Evolutionary conservation across 2,113 vertebrate genomes (phyloP), one percentile per base, ranked within the genome.

Genomic region (Crocuta crocuta): DNA sequence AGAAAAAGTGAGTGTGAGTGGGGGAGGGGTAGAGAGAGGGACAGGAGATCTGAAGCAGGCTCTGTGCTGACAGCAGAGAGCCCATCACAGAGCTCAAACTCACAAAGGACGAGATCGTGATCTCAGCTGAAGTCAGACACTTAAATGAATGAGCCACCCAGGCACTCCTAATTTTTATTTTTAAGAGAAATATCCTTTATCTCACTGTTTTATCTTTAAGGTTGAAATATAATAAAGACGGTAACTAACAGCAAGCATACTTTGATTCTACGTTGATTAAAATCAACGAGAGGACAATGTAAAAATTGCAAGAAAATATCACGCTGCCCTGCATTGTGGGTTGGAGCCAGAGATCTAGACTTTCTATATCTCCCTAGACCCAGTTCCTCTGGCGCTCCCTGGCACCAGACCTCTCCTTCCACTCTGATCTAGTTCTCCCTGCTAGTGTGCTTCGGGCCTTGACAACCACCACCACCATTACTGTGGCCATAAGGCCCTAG

Each of bases 201-300:
- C 70, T 31, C 48, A 70, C 81, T 91, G 74, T 45, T 71, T 28
- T 68, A 66, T 71, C 63, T 81, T 68, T 48, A 80, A 94, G 68
- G 23, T 63, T 92, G 84, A 87, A 89, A 66, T 19, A 21, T 43
- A 78, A 65, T 71, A n/a, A 94, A 78, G 71, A 76, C 35, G 31
- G 73, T 86, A 81, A 85, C 26, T 92, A 95, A 43, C 95, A 93
- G 35, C 89, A 91, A 73, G 87, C 53, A 87, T 68, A 7, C 4
- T 10, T 89, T 76, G 53, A 78, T 50, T 85, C 43, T 84, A 16
- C 12, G 3, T 39, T 39, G 39, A 1, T 89, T 80, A 61, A 78
- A 39, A 89, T 26, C 53, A 61, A 53, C 81, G 55, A 13, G 53
- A 43, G 21, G 13, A 16, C 33, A 33, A 35, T 63, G 3, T 80